A percentile compares a stretch with the other conserved stretches of the same genome.
Conservation (phyloP, 2,797 vertebrate genomes). For the Picus viridis region DNA sequence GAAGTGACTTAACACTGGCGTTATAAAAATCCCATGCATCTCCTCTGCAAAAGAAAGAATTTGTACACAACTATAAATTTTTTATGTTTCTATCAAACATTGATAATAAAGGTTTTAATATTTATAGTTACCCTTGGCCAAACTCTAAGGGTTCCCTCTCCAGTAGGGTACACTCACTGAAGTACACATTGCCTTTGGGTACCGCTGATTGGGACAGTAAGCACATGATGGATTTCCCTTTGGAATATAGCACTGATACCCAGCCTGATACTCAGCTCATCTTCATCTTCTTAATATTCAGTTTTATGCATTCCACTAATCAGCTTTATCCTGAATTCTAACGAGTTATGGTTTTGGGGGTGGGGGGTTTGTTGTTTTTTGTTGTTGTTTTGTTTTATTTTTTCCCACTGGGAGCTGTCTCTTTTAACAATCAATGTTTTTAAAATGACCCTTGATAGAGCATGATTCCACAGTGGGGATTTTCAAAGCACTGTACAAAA, state of each 20-base stretch:
- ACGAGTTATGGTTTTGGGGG: slow-evolving; percentile 37
- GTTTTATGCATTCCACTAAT: slow-evolving; percentile 65
- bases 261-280: slow-evolving; percentile 28
- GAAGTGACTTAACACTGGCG: slow-evolving; percentile 25
- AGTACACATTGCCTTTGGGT: slow-evolving; percentile 76
- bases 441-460: slow-evolving; percentile 69
- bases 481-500: slow-evolving; percentile 64
- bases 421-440: slow-evolving; percentile 69
- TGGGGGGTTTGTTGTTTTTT: too few species aligned
- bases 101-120: slow-evolving; percentile 82
- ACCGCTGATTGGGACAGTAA: slow-evolving; percentile 70
- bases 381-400: too few species aligned
- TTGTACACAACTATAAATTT: slow-evolving; percentile 76
- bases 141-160: slow-evolving; percentile 64
- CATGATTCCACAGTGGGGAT: slow-evolving; percentile 35
- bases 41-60: slow-evolving; percentile 61
- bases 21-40: slow-evolving; percentile 54
- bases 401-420: slow-evolving; percentile 49
- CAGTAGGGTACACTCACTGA: slow-evolving; percentile 40
- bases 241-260: slow-evolving; percentile 54
- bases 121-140: slow-evolving; percentile 82
- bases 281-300: slow-evolving; percentile 77
- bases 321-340: slow-evolving; percentile 73
- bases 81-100: slow-evolving; percentile 80
- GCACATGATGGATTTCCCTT: slow-evolving; percentile 60